These are phyloP conservation scores for Passer montanus DNA, from an alignment of 2,113 vertebrate genomes.

Conservation along the genomic window DNA sequence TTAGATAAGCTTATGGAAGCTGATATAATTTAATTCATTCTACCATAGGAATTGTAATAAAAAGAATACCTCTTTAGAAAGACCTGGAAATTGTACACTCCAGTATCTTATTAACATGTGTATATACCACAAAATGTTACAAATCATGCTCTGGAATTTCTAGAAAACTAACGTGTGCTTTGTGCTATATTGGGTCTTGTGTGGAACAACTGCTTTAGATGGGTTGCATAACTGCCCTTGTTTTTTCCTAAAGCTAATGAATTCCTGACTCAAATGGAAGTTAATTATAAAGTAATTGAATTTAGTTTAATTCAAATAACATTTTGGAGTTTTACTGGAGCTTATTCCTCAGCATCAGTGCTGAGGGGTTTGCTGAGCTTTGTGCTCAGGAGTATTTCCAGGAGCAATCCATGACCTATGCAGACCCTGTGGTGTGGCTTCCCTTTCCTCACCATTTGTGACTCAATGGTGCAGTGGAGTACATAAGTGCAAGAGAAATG, in stretches of 20 bases:
- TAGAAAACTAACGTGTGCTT: not conserved
- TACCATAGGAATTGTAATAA: not conserved
- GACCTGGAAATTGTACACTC: not conserved
- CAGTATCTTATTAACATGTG: not conserved
- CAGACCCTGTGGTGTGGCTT: not conserved
- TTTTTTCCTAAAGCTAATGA: not conserved
- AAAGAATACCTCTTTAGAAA: not conserved
- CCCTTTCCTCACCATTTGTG: not conserved
- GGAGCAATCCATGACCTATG: rapidly evolving
- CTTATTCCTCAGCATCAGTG: not conserved
- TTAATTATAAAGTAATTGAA: not conserved
- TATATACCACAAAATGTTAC: not conserved
- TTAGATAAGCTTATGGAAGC: not conserved
- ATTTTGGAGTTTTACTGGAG: not conserved
- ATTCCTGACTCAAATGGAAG: not conserved
- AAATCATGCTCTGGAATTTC: not conserved
- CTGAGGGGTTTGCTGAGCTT: not conserved
- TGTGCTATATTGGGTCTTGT: not conserved
- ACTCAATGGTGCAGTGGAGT: not conserved
- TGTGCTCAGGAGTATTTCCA: not conserved
- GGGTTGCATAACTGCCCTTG: not conserved
- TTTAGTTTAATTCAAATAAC: not conserved
- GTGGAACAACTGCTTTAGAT: not conserved
- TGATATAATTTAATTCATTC: not conserved
- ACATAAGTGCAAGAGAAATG: not conserved